Evolutionary conservation across 2,113 vertebrate genomes (phyloP), one percentile per base, ranked within the genome.

Genomic region (Bucco capensis): DNA sequence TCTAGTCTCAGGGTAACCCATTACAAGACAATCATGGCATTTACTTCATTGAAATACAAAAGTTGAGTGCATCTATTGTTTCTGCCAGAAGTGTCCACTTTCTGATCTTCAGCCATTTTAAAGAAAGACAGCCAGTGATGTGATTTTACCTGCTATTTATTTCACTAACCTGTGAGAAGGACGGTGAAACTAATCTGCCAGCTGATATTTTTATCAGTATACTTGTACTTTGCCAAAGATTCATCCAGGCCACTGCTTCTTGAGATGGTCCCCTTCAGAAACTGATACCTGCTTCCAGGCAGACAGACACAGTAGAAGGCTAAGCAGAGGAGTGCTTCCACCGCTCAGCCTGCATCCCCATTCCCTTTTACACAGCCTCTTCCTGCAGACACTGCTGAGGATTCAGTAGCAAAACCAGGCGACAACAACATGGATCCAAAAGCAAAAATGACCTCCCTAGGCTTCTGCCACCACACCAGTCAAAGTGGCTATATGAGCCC

Each of bases 1-100:
- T 89, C 49, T 83, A 64, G 81, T 85, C 89, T 84, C 78, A 82
- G 78, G 71, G 60, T 93, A 92, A 79, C 60, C 76, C 82, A 40
- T 60, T 76, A 57, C 12, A 75, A 93, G 74, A 92, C 86, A 85
- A 83, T 53, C 50, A 70, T 10, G 3, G 78, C 42, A 89, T 87
- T 85, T 76, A 84, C 64, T 54, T 84, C 69, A 62, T 27, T 56
- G 51, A 83, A 76, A 73, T 19, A 89, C 46, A 37, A 10, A 86
- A 89, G 67, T 16, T 84, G n/a, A 86, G 78, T 37, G 24, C 14
- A 66, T 33, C 57, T 73, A 61, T 69, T 90, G 85, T 88, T 90
- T 83, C 75, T 83, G 51, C 24, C 35, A 87, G 35, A 78, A 70
- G 66, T 0, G 7, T 60, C 44, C 17, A 14, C 64, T 56, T 85